These are phyloP conservation scores for Drosophila subquinaria DNA, from an alignment of 2,888 invertebrate species.

Conservation along the genomic window DNA sequence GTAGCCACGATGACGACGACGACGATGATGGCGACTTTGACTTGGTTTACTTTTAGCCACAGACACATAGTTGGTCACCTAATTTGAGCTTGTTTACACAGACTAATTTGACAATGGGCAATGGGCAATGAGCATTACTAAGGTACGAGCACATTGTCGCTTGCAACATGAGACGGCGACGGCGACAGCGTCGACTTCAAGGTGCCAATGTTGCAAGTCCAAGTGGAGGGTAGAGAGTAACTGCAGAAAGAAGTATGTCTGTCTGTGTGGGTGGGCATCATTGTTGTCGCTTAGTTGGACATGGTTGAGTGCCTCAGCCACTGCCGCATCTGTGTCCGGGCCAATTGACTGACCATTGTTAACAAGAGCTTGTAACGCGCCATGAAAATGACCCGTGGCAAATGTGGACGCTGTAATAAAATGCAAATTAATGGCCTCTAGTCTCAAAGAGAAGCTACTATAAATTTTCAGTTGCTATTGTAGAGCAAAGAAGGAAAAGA, in stretches of 20 bases:
- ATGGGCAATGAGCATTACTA: conserved; percentile 59
- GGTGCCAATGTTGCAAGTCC: conserved; percentile 68
- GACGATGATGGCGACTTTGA: conserved; percentile 61
- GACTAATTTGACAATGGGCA: conserved; percentile 79
- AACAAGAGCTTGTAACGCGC: conserved; percentile 67
- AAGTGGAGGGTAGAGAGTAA: conserved; percentile 30
- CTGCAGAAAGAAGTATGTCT: conserved; percentile 28
- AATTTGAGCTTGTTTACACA: conserved; percentile 70
- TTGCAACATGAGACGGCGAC: conserved; percentile 59
- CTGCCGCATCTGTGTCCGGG: conserved; percentile 63
- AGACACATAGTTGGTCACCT: conserved; percentile 58
- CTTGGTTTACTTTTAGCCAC: conserved; percentile 70
- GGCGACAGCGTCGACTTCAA: conserved; percentile 50
- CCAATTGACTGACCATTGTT: conserved; percentile 80
- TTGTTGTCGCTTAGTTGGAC: conserved; percentile 79
- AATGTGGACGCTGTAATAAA: conserved; percentile 75
- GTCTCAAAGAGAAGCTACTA: conserved; percentile 43
- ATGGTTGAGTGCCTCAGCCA: conserved; percentile 64
- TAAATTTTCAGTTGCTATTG: conserved; percentile 59
- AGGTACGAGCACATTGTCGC: conserved; percentile 30
- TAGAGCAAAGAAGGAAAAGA: conserved; percentile 7
- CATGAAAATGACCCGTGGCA: conserved; percentile 82
- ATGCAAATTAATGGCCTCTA: conserved; percentile 76
- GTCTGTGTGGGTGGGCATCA: conserved; percentile 62
- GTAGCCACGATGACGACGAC: conserved; percentile 33